These are phyloP conservation scores for Mormyrus iriodes DNA, from an alignment of 2,113 vertebrate genomes.

Conservation along the genomic window DNA sequence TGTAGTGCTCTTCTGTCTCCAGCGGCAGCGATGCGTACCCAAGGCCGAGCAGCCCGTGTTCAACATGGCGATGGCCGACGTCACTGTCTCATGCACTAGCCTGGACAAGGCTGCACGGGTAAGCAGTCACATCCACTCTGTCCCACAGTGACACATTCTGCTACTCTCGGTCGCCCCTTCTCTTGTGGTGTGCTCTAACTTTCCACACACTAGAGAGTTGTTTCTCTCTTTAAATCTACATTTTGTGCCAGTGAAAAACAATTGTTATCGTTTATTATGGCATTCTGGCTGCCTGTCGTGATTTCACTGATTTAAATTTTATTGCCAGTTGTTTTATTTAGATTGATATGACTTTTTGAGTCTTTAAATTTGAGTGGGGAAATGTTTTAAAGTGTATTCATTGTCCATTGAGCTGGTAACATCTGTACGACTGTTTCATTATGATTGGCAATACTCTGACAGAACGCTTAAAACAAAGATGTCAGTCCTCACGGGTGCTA, in stretches of 20 bases:
- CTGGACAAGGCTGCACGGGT: conserved; percentile 85
- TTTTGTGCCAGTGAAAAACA: background rate
- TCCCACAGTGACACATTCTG: background rate
- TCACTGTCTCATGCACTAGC: conserved; percentile 86
- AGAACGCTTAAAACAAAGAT: background rate
- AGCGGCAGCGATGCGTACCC: conserved; percentile 80
- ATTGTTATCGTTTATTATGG: background rate
- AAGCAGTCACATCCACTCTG: conserved; percentile 15
- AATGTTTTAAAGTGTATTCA: background rate
- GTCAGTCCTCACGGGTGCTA: background rate
- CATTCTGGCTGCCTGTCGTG: background rate
- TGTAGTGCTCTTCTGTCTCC: conserved; percentile 86
- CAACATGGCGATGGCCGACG: conserved; percentile 88
- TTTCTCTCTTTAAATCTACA: background rate
- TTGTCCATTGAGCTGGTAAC: background rate
- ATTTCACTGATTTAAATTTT: background rate
- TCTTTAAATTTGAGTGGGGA: background rate
- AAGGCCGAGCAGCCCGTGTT: conserved; percentile 84
- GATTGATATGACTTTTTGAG: background rate
- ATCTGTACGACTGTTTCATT: background rate
- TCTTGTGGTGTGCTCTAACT: background rate
- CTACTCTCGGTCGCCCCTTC: background rate
- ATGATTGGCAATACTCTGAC: background rate
- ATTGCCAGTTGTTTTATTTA: background rate
- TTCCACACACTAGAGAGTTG: background rate